Conservation (phyloP, 2,888 invertebrate genomes). For the Invenusta paracnida region DNA sequence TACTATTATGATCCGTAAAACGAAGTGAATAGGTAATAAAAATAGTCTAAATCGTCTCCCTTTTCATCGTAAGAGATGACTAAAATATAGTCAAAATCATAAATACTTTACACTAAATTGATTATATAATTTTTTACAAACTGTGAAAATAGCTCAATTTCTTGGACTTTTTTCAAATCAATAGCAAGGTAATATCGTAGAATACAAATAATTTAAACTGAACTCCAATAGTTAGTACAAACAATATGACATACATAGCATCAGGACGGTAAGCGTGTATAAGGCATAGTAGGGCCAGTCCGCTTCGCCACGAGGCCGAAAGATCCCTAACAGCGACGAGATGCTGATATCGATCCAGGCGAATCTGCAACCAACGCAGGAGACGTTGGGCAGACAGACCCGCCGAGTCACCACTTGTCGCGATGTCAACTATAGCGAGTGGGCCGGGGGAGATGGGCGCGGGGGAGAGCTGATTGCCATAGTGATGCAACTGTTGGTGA, state of each 20-base stretch:
- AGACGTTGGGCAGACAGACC: conserved; percentile 13
- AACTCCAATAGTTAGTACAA: no score
- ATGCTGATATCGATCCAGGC: conserved; percentile 35
- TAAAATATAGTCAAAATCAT: no score
- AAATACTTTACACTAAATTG: no score
- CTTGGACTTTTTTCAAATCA: no score
- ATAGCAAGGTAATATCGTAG: no score
- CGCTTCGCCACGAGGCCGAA: conserved; percentile 2
- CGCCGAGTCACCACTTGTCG: neutral
- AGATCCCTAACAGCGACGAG: conserved; percentile 32
- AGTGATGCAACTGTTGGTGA: neutral
- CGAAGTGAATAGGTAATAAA: no score
- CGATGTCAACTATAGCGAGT: neutral
- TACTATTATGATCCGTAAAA: no score
- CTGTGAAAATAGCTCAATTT: no score
- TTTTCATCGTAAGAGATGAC: no score
- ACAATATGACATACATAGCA: conserved; percentile 14
- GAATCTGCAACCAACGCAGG: conserved; percentile 37
- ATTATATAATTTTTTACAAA: no score
- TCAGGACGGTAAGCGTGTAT: conserved; percentile 38
- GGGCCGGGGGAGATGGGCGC: neutral
- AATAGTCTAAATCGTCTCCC: no score
- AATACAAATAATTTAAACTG: no score
- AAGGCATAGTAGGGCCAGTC: conserved; percentile 35
- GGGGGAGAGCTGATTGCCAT: neutral